Percentiles rank a stretch among this genome's conserved stretches.
phyloP scores from a whole-genome alignment of 2,113 vertebrate genomes.

The Climacteris rufus region DNA sequence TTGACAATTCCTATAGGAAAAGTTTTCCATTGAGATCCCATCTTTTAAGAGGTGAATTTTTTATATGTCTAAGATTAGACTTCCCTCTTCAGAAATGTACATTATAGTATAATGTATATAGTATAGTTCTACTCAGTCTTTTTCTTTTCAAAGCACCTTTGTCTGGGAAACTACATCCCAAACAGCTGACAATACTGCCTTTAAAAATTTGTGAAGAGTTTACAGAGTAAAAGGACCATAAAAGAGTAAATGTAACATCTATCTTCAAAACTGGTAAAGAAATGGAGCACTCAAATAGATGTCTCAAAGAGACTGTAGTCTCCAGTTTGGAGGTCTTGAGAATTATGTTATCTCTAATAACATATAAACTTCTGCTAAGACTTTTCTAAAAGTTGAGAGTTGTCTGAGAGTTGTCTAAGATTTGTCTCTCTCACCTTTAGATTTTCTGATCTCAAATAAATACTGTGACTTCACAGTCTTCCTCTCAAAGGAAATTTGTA shows the following conservation, averaged over 20 bases:
- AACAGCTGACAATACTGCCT: background rate
- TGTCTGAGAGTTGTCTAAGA: fast-evolving
- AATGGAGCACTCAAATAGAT: background rate
- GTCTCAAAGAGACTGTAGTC: background rate
- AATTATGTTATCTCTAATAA: background rate
- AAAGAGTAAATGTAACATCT: background rate
- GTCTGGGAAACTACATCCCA: background rate
- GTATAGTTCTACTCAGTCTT: background rate
- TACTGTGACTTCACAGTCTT: background rate
- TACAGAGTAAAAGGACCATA: background rate
- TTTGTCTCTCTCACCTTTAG: background rate
- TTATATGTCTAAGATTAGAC: background rate
- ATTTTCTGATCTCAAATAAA: background rate
- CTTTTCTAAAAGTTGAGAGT: background rate
- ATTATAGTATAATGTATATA: too few relatives aligned
- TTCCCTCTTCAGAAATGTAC: background rate
- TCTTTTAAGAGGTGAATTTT: background rate
- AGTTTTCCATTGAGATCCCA: background rate
- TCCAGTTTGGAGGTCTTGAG: background rate
- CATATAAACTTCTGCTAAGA: background rate
- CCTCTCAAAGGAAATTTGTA: background rate
- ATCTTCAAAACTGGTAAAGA: background rate
- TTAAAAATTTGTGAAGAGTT: background rate
- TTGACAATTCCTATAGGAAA: background rate
- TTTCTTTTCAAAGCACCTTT: background rate